These are phyloP conservation scores for Drosophila koepferae DNA, from an alignment of 2,888 invertebrate species.

Conservation along the genomic window DNA sequence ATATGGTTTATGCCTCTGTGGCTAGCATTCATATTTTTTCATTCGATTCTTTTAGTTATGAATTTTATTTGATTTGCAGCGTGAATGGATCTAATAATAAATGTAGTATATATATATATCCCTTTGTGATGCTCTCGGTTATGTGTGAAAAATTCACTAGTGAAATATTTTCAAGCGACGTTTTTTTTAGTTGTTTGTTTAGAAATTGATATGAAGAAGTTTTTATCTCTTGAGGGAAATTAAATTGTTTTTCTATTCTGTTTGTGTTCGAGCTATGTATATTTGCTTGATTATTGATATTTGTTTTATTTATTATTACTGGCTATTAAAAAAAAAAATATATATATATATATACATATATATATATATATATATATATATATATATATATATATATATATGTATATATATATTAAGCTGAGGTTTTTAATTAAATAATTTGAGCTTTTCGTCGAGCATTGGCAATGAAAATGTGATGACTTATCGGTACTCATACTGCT, in stretches of 20 bases:
- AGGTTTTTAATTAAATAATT: too few relatives aligned
- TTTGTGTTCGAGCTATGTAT: not conserved
- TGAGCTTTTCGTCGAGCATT: too few relatives aligned
- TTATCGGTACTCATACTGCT: too few relatives aligned
- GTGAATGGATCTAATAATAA: not conserved
- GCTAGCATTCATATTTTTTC: slow-evolving; percentile 21
- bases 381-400: too few relatives aligned
- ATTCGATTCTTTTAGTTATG: slow-evolving; percentile 29
- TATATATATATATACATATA: too few relatives aligned
- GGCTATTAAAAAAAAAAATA: too few relatives aligned
- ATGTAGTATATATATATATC: slow-evolving; percentile 7
- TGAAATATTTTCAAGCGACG: not conserved
- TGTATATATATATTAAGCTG: too few relatives aligned
- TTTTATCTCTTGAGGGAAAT: not conserved
- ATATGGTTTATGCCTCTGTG: slow-evolving; percentile 30
- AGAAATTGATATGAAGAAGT: not conserved
- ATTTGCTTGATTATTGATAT: not conserved
- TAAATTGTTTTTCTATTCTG: not conserved
- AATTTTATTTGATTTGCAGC: slow-evolving; percentile 43
- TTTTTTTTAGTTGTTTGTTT: not conserved
- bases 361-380: too few relatives aligned
- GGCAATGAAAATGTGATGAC: too few relatives aligned
- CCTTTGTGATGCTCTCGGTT: slow-evolving; percentile 24
- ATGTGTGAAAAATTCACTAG: slow-evolving; percentile 28
- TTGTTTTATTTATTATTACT: too few relatives aligned